Conservation (phyloP, 2,797 vertebrate species). For the Glyptemys insculpta region DNA sequence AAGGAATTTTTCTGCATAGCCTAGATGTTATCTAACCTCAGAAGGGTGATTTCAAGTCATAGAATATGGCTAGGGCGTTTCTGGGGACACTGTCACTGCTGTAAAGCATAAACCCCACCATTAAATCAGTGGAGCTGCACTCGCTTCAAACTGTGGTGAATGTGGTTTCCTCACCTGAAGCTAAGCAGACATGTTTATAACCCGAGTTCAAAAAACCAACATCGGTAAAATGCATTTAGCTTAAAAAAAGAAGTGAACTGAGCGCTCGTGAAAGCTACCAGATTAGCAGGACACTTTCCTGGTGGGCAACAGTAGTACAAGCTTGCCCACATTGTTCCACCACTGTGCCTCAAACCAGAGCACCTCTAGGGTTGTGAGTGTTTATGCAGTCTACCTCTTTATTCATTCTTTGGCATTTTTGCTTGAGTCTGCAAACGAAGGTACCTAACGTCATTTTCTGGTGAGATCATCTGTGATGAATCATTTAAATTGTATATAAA, state of each 20-base stretch:
- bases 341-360: neutral
- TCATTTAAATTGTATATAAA: neutral
- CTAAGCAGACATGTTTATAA: neutral
- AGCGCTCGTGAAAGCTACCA: neutral
- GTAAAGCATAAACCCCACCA: neutral
- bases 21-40: neutral
- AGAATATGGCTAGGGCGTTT: neutral
- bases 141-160: neutral
- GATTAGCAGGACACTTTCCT: neutral
- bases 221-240: neutral
- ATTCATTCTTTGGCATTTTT: neutral
- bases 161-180: neutral
- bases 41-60: neutral
- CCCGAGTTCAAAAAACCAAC: neutral
- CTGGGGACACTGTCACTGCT: neutral
- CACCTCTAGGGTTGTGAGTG: neutral
- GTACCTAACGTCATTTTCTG: neutral
- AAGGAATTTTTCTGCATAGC: neutral
- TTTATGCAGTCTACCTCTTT: neutral
- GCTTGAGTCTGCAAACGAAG: neutral
- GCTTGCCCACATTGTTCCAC: neutral
- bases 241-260: neutral
- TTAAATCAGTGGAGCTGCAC: accelerated
- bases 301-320: neutral
- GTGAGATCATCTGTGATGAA: neutral